phyloP scores from a whole-genome alignment of 2,888 invertebrate species.

The Ophion ventricosus region DNA sequence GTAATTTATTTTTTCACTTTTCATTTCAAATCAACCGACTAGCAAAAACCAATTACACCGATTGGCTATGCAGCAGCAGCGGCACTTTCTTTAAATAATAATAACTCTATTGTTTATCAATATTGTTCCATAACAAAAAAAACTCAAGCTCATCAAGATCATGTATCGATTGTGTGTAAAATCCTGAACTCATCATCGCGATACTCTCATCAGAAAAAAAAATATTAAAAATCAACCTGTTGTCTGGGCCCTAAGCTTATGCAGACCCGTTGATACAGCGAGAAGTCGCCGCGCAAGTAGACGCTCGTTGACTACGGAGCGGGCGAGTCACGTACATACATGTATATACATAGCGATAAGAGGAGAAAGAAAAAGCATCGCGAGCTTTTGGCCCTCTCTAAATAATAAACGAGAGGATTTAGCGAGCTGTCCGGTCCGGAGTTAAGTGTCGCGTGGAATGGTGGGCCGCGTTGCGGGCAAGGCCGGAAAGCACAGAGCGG shows the following conservation, averaged over 20 bases:
- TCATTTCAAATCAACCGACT: no score
- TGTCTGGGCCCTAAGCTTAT: not conserved
- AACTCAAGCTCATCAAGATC: not conserved
- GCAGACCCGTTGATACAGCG: constrained; percentile 43
- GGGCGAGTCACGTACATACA: constrained; percentile 7
- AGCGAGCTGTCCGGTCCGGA: constrained; percentile 73
- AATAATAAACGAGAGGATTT: constrained; percentile 83
- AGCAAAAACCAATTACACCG: no score
- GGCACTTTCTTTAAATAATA: no score
- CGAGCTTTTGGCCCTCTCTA: constrained; percentile 76
- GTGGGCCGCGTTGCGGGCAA: constrained; percentile 47
- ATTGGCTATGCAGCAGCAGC: no score
- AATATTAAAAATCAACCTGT: not conserved
- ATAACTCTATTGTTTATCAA: no score
- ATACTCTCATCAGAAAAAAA: not conserved
- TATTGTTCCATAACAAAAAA: not conserved
- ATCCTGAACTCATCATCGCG: no score
- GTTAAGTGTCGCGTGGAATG: constrained; percentile 32
- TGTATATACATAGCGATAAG: constrained; percentile 41
- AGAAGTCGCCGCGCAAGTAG: constrained; percentile 21
- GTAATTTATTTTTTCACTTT: no score
- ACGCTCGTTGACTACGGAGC: constrained; percentile 20
- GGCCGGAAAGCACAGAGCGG: constrained; percentile 27
- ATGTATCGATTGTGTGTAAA: no score
- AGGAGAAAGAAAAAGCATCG: constrained; percentile 64